Evolutionary conservation across 2,888 invertebrate species (phyloP).

Genomic region (Athalia rosae): DNA sequence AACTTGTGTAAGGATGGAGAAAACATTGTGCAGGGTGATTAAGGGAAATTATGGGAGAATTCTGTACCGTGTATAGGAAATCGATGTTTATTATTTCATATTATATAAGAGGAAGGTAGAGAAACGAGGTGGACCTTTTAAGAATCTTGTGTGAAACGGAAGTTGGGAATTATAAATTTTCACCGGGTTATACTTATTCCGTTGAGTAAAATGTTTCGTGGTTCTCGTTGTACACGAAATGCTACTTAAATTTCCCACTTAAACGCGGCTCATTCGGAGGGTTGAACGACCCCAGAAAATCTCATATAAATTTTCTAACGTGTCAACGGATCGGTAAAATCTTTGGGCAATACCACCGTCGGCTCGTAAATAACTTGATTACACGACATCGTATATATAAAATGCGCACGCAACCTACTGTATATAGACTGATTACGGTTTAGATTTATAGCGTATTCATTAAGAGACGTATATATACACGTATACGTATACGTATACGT

Average conservation of each 20-base stretch:
- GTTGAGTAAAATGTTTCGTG: too few species aligned
- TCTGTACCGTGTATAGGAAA: too few species aligned
- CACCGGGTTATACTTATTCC: too few species aligned
- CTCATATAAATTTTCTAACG: constrained; percentile 18
- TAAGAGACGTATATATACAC: constrained; percentile 49
- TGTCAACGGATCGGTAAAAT: constrained; percentile 41
- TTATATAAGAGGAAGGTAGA: too few species aligned
- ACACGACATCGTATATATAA: constrained; percentile 29
- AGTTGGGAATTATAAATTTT: too few species aligned
- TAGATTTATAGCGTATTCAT: constrained; percentile 63
- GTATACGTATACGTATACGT: neutral
- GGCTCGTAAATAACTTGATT: constrained; percentile 44
- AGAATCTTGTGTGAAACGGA: too few species aligned
- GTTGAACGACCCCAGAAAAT: constrained; percentile 29
- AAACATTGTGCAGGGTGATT: neutral
- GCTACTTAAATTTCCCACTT: too few species aligned
- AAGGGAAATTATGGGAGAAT: too few species aligned
- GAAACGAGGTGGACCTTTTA: too few species aligned
- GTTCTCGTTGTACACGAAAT: too few species aligned
- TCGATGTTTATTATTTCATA: too few species aligned
- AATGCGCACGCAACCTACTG: constrained; percentile 54
- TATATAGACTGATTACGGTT: constrained; percentile 57
- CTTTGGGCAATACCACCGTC: constrained; percentile 23
- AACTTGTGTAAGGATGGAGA: constrained; percentile 1
- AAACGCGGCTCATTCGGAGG: neutral